Evolutionary conservation across 2,113 vertebrate genomes (phyloP), one percentile per base, ranked within the genome.

Genomic region (Seriola rivoliana): DNA sequence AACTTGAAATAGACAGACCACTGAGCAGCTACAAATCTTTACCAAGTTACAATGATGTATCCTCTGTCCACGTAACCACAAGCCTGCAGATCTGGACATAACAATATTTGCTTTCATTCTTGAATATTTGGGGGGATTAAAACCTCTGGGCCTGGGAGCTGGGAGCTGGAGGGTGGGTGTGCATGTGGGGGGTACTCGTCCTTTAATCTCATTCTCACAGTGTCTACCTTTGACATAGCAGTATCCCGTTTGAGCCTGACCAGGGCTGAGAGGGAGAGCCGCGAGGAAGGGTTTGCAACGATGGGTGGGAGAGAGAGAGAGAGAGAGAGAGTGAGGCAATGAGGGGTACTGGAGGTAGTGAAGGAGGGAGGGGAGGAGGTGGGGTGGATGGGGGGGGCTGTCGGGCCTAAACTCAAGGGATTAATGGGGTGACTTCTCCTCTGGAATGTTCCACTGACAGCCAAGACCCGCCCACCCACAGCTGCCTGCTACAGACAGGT

Each of bases 361-460:
- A 75, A 62, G 82, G 72, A 59, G 78, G 71, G 69, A 60, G 54
- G 66, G 48, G 42, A 60, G 54, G 88, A 74, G 82, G 83, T 75
- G 52, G 85, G 70, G 64, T 40, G 40, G 40, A 36, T 8, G 40
- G 7, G 79, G 84, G 85, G 70, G 68, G 46, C 62, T 87, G 86
- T 87, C 46, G 65, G 89, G 88, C 59, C 87, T 91, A 93, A 93
- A 88, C 90, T 90, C 90, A 85, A 66, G 85, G 91, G 95, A 95
- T 96, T 95, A 95, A 93, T 77, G 29, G 95, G 94, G 94, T 94
- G 94, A 94, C 93, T 95, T 94, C 94, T 95, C 84, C 89, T 91
- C 85, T 88, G 94, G 95, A 95, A 95, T 95, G 94, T 94, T 94
- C 91, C 77, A 63, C 85, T 92, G 89, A 93, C 92, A 94, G 94